Evolutionary conservation across 2,888 invertebrate species (phyloP).

Genomic region (Cremastinae sp.): DNA sequence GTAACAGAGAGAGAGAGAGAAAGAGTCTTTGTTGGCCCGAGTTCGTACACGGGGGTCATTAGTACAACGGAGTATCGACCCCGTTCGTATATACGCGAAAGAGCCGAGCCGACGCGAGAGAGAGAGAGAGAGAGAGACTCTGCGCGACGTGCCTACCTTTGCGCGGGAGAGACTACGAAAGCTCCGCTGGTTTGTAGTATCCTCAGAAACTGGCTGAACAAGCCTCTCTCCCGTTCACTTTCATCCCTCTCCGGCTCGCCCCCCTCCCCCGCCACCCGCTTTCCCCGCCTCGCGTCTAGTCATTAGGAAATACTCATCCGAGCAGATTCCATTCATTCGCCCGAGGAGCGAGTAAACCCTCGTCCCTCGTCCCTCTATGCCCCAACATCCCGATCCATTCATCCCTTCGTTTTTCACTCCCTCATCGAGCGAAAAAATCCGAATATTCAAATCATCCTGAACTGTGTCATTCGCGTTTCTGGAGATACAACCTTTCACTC

Average conservation of each 20-base stretch:
- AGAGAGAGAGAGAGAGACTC: no score
- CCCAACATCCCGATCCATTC: conserved; percentile 56
- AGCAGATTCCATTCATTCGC: conserved; percentile 75
- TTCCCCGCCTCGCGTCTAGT: conserved; percentile 67
- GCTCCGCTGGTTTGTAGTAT: not conserved
- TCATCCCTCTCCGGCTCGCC: conserved; percentile 12
- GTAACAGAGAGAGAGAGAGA: conserved; percentile 15
- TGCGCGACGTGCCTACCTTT: conserved; percentile 48
- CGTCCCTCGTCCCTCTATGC: conserved; percentile 48
- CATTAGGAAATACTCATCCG: conserved; percentile 79
- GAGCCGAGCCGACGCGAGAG: conserved; percentile 49
- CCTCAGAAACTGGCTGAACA: conserved; percentile 37
- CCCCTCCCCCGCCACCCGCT: conserved; percentile 39
- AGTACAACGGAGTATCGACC: conserved; percentile 78
- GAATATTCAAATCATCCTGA: not conserved
- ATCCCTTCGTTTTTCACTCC: conserved; percentile 3
- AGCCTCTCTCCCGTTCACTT: conserved; percentile 37
- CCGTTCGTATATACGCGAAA: conserved; percentile 66
- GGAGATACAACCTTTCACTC: no score
- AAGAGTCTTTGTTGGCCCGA: conserved; percentile 72
- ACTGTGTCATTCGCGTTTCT: not conserved
- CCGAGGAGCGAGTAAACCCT: conserved; percentile 32
- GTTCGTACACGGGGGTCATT: conserved; percentile 78
- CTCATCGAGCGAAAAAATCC: not conserved
- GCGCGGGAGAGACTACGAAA: conserved; percentile 30